A percentile compares a stretch with the other conserved stretches of the same genome.
These are phyloP conservation scores for Notothenia rossii DNA, from an alignment of 2,113 vertebrate genomes.

Conservation along the genomic window DNA sequence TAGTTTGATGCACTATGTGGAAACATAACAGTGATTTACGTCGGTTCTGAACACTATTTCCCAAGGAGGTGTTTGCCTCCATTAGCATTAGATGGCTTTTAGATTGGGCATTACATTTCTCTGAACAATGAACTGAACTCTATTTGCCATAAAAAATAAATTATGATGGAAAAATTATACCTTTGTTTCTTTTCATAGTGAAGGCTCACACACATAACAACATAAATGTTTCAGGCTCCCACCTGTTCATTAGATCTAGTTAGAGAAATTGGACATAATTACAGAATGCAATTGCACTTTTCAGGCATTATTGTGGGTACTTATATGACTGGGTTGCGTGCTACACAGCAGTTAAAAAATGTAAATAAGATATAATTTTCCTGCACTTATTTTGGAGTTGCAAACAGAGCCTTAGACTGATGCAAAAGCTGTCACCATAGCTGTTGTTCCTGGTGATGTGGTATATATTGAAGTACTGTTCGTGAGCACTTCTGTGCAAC, in stretches of 20 bases:
- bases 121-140: conserved; percentile 13
- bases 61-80: neutral
- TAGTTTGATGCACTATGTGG: neutral
- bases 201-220: conserved; percentile 10
- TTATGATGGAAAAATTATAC: neutral
- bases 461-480: neutral
- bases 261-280: neutral
- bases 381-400: conserved; percentile 2
- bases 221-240: neutral
- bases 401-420: neutral
- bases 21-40: neutral
- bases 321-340: neutral
- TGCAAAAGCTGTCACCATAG: neutral
- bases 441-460: neutral
- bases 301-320: neutral
- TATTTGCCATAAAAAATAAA: conserved; percentile 4
- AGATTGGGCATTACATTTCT: neutral
- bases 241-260: conserved; percentile 17
- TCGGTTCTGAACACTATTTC: neutral
- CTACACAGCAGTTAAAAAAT: neutral
- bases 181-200: conserved; percentile 4
- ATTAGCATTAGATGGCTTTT: conserved; percentile 12
- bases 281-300: conserved; percentile 3
- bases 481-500: neutral
- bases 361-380: neutral